Percentiles rank a stretch among this genome's conserved stretches.
These are phyloP conservation scores for Agrypnia vestita DNA, from an alignment of 1,140 invertebrate genomes.

Conservation along the genomic window DNA sequence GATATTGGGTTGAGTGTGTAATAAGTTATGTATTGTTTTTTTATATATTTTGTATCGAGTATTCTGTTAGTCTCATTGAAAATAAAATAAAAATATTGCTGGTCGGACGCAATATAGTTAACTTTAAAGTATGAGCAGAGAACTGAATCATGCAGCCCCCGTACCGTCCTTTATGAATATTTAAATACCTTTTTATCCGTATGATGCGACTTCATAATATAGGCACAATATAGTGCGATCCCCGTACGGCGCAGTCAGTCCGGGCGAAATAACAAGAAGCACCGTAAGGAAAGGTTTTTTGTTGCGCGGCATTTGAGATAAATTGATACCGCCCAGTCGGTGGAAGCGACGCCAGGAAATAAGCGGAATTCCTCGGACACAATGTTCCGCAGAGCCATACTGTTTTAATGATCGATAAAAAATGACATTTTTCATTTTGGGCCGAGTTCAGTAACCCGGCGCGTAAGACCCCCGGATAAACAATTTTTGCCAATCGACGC, in stretches of 20 bases:
- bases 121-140: background rate
- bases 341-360: slow-evolving; percentile 36
- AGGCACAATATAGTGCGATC: background rate
- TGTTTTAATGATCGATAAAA: slow-evolving; percentile 49
- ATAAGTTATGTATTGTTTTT: too few species aligned
- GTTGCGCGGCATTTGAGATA: slow-evolving; percentile 3
- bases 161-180: background rate
- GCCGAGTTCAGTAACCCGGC: slow-evolving; percentile 22
- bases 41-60: too few species aligned
- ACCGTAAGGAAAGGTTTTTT: background rate
- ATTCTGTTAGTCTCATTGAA: too few species aligned
- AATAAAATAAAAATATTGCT: too few species aligned
- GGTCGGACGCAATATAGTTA: too few species aligned
- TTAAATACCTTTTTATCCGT: too few species aligned
- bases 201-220: too few species aligned
- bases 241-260: background rate
- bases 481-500: too few species aligned
- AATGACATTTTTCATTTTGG: slow-evolving; percentile 25
- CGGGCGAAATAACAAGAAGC: background rate
- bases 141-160: too few species aligned
- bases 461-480: background rate
- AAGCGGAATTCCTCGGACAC: slow-evolving; percentile 34
- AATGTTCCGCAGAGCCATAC: slow-evolving; percentile 20
- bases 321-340: slow-evolving; percentile 19
- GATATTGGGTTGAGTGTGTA: too few species aligned